Evolutionary conservation across 2,113 vertebrate genomes (phyloP), one percentile per base, ranked within the genome.

Genomic region (Myotis davidii): DNA sequence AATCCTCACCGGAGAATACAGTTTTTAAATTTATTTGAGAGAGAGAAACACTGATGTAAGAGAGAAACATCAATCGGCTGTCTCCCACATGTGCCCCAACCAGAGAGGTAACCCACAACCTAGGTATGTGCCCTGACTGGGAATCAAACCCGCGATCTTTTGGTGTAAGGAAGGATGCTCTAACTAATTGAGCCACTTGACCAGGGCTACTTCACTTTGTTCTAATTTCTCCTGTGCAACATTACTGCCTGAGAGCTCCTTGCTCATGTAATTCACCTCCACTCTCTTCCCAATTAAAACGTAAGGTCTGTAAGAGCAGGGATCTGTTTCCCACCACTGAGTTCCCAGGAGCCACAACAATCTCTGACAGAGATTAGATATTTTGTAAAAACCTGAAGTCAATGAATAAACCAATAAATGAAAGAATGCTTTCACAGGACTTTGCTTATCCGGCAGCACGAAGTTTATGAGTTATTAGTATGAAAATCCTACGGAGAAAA

Each of bases 401-500:
- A 52, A 3, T 69, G 32, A 85, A 50, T 48, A 93, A 67, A 64
- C n/a, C 91, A 72, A 54, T 45, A 88, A 56, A 70, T 65, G 59
- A 70, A 72, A 65, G 6, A 59, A 45, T 34, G 25, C 37, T 91
- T 93, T 69, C 64, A 73, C 61, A 90, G 89, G 52, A 34, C 6
- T 27, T 83, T 85, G 52, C 16, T 85, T 61, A 52, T 5, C 23
- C 34, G 56, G 61, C 9, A 69, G 65, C 39, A 90, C 21, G 67
- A 61, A 87, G 96, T 97, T 95, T 94, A 94, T 70, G 52, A 86
- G 76, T 74, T 88, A 84, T 95, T 94, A 83, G 74, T 93, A 91
- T 84, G 69, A 87, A 94, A 96, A 82, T 67, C 21, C 91, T 87
- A 32, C 84, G 21, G 93, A 73, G 81, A 88, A 88, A 77, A 94